Evolutionary conservation across 1,140 invertebrate species (phyloP).

Genomic region (Coboldia fuscipes): DNA sequence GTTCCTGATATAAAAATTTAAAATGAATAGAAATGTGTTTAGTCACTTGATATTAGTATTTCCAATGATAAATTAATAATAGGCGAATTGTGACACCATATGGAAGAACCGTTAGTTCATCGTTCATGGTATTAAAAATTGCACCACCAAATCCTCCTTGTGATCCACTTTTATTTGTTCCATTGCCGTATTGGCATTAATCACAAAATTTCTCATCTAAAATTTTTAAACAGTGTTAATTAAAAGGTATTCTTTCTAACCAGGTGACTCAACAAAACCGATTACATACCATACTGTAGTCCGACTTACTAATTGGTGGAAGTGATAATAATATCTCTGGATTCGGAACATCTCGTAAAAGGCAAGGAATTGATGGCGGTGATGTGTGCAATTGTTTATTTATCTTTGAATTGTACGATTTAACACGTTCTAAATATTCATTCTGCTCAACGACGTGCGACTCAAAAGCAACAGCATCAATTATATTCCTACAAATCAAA

Average conservation of each 20-base stretch:
- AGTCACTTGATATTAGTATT: no score
- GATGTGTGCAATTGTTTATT: constrained; percentile 24
- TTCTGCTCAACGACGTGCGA: constrained; percentile 53
- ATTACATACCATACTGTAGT: constrained; percentile 19
- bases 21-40: no score
- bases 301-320: constrained; percentile 13
- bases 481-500: constrained; percentile 40
- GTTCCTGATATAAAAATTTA: no score
- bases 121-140: constrained; percentile 29
- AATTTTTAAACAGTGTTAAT: constrained; percentile 5
- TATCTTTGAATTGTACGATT: constrained; percentile 39
- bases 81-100: no score
- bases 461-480: constrained; percentile 61
- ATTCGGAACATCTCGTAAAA: constrained; percentile 12
- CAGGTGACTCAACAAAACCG: background rate
- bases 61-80: no score
- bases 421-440: constrained; percentile 54
- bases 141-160: constrained; percentile 57
- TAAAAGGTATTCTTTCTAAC: constrained; percentile 1
- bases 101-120: background rate
- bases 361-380: background rate
- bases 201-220: constrained; percentile 34
- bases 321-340: constrained; percentile 15
- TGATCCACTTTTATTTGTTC: constrained; percentile 50
- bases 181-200: constrained; percentile 31